Base-by-base conservation (phyloP, 2,888 invertebrate genomes). In the Zaprionus obscuricornis region DNA sequence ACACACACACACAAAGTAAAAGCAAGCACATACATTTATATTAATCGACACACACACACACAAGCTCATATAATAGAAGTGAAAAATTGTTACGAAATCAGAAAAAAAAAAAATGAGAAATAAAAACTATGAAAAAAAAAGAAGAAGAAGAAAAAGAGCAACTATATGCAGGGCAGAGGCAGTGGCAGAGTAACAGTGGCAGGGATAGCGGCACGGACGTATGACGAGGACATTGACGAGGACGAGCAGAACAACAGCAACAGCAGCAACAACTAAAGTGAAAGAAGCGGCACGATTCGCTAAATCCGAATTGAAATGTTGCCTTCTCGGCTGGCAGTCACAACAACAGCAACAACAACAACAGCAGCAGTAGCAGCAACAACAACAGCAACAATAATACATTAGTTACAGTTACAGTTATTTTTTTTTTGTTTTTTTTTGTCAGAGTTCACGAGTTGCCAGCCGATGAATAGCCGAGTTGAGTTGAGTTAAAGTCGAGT, bases 231-330 rank as follows among this genome's bases (percentile, higher is more conserved):
- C 26, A 42, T 27, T 34, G 40, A 36, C 43, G 29, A 43, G 31
- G 31, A 58, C 36, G 29, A 47, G n/a, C n/a, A 39, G 29, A 37
- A 46, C 36, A 71, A 52, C 34, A 17, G 36, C 29, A 37, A 51
- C 34, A 20, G 42, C 40, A 57, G 62, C 54, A 51, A 57, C 54
- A 63, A 60, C 34, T 24, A 50, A 49, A 47, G 33, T 58, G 58
- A 63, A 51, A 51, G 46, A 57, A 43, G 56, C 52, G 55, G 40
- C 58, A 57, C 78, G 77, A 77, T 49, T 69, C 54, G 60, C 65
- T 22, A 57, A 69, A 67, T 59, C 67, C 78, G 74, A 78, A 85
- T 85, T 79, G 83, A 82, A 85, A 85, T 74, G 78, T 82, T 78
- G 63, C 70, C 70, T 55, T 36, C 58, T 82, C 78, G 82, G 70